phyloP scores from a whole-genome alignment of 1,140 invertebrate species.

The Drosophila kikkawai region DNA sequence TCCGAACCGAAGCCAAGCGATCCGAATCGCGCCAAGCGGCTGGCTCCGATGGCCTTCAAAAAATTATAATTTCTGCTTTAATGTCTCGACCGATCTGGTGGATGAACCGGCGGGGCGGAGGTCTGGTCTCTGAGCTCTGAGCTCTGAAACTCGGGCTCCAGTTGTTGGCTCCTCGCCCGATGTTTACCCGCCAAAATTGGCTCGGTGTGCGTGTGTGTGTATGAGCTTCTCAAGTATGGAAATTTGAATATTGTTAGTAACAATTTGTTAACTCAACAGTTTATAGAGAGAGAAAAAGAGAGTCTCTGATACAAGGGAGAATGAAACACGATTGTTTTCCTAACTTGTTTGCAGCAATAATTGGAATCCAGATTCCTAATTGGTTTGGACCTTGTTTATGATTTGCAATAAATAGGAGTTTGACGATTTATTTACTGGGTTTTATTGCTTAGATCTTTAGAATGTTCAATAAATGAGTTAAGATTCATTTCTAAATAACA shows the following conservation, averaged over 20 bases:
- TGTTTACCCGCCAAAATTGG: conserved; percentile 40
- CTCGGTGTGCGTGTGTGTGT: conserved; percentile 5
- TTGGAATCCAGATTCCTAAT: conserved; percentile 25
- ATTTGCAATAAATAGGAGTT: background rate
- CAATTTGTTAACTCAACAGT: conserved; percentile 66
- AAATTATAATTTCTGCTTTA: conserved; percentile 81
- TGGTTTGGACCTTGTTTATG: conserved; percentile 20
- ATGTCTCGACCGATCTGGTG: conserved; percentile 42
- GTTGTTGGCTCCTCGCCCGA: conserved; percentile 44
- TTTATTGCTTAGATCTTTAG: background rate
- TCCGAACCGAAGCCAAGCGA: conserved; percentile 21
- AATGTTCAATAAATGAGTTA: background rate
- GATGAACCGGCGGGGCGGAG: conserved; percentile 13
- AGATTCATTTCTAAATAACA: background rate
- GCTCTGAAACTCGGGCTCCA: conserved; percentile 31
- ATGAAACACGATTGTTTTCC: conserved; percentile 21
- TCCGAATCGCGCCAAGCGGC: conserved; percentile 29
- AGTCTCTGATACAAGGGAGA: background rate
- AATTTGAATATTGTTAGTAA: conserved; percentile 72
- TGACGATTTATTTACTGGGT: background rate
- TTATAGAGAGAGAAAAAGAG: conserved; percentile 38
- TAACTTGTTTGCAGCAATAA: conserved; percentile 34
- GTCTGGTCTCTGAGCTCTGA: conserved; percentile 17
- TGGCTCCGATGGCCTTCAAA: conserved; percentile 73
- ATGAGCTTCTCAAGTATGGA: conserved; percentile 36